phyloP scores from a whole-genome alignment of 2,113 vertebrate species.

The Pica pica region DNA sequence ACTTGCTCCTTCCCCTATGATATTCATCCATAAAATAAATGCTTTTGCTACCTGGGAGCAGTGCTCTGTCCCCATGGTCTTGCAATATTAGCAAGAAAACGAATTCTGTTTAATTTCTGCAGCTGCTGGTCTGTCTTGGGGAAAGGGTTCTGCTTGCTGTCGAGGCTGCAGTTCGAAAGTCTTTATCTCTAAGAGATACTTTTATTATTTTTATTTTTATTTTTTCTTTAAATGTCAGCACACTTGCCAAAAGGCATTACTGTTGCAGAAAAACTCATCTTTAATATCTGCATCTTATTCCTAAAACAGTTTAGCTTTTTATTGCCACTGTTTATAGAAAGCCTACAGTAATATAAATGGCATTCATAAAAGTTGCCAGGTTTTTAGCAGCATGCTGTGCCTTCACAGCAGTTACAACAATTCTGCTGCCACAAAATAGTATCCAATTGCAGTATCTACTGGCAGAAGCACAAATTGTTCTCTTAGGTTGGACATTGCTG shows the following conservation, averaged over 20 bases:
- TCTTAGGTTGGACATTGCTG: conserved; percentile 42
- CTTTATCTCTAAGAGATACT: neutral
- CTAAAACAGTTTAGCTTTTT: conserved; percentile 58
- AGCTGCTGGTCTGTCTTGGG: neutral
- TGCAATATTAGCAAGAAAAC: neutral
- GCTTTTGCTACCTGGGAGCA: neutral
- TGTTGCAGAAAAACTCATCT: conserved; percentile 39
- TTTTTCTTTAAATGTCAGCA: conserved; percentile 28
- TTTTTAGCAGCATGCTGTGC: conserved; percentile 59
- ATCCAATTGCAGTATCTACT: conserved; percentile 59
- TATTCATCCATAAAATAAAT: neutral
- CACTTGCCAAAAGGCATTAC: conserved; percentile 47
- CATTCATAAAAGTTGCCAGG: conserved; percentile 67
- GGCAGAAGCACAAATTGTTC: conserved; percentile 58
- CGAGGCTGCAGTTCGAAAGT: neutral
- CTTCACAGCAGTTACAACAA: conserved; percentile 49
- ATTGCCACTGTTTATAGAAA: conserved; percentile 62
- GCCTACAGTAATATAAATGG: conserved; percentile 55
- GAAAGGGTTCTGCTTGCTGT: neutral
- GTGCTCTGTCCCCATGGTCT: neutral
- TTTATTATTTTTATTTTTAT: neutral
- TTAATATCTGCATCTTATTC: conserved; percentile 64
- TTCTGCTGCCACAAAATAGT: conserved; percentile 50
- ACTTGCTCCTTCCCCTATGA: neutral
- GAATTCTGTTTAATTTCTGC: neutral